phyloP scores from a whole-genome alignment of 2,888 invertebrate species.

The Kuschelorhynchus macadamiae region DNA sequence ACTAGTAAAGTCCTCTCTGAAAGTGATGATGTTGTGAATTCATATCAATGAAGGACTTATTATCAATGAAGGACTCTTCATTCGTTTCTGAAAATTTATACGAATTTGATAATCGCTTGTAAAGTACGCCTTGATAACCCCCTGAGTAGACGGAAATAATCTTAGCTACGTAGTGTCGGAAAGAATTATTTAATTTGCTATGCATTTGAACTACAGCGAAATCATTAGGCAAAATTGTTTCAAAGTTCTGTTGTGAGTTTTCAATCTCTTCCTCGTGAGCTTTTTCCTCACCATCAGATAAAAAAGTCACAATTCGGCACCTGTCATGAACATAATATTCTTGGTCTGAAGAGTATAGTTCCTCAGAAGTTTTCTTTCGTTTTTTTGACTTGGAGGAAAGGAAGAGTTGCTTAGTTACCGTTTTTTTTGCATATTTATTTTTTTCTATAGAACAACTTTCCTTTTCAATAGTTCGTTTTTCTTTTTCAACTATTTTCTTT shows the following conservation, averaged over 20 bases:
- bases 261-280: constrained; percentile 28
- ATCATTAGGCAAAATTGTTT: constrained; percentile 16
- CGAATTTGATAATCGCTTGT: constrained; percentile 27
- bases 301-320: no score
- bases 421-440: constrained; percentile 27
- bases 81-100: constrained; percentile 34
- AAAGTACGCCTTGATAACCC: constrained; percentile 31
- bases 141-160: constrained; percentile 20
- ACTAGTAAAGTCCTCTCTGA: not conserved
- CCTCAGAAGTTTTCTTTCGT: constrained; percentile 1
- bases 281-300: not conserved
- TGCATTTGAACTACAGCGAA: constrained; percentile 32
- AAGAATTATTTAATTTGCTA: constrained; percentile 33
- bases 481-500: constrained; percentile 37
- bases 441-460: constrained; percentile 21
- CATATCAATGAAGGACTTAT: not conserved
- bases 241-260: constrained; percentile 14
- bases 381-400: constrained; percentile 12
- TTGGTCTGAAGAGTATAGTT: constrained; percentile 9
- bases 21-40: no score
- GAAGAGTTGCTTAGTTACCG: constrained; percentile 22
- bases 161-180: constrained; percentile 35
- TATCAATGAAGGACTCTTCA: constrained; percentile 25
- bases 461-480: constrained; percentile 30
- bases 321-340: not conserved